Evolutionary conservation across 2,113 vertebrate species (phyloP).

Genomic region (Diadophis punctatus): DNA sequence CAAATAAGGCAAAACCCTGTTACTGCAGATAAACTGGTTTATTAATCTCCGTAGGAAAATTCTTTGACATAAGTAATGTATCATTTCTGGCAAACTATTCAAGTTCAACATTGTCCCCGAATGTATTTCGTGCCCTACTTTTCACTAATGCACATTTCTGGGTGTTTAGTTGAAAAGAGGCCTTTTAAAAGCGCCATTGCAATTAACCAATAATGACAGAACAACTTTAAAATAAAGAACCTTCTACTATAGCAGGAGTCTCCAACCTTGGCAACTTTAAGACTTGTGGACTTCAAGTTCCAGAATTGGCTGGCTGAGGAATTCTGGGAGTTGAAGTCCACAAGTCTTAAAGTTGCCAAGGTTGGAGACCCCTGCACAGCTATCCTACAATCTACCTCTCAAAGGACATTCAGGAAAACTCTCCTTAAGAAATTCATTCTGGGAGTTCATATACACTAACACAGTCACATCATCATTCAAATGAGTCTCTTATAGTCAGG

Average conservation of each 20-base stretch:
- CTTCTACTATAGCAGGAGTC: background rate
- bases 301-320: no score
- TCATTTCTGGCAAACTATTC: background rate
- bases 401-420: background rate
- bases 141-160: background rate
- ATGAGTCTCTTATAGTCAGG: background rate
- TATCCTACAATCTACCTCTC: background rate
- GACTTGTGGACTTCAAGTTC: no score
- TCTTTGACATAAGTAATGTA: background rate
- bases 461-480: background rate
- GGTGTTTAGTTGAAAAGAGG: background rate
- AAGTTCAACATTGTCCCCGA: background rate
- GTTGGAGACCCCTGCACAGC: background rate
- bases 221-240: background rate
- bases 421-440: background rate
- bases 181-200: background rate
- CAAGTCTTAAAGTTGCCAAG: no score
- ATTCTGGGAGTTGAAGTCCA: no score
- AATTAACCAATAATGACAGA: background rate
- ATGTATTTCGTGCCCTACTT: background rate
- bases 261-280: no score
- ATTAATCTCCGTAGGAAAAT: background rate
- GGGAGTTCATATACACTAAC: background rate
- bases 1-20: constrained; percentile 7
- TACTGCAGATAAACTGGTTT: background rate